Base-by-base conservation (phyloP, 1,140 invertebrate genomes). In the Cyclina sinensis region DNA sequence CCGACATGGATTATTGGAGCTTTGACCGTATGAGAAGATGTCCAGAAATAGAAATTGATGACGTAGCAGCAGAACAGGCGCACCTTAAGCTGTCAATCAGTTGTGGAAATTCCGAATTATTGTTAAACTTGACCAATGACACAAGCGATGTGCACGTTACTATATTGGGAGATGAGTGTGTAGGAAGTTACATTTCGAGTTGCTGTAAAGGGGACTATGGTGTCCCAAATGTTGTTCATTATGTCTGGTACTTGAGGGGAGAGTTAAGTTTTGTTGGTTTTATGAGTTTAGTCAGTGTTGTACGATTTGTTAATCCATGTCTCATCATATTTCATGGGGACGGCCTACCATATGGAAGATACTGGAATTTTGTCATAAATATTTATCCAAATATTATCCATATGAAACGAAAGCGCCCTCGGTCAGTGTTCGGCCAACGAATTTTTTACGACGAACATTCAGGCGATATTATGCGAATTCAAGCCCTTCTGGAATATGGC, bases 191-290 rank as follows among this genome's bases (percentile, higher is more conserved):
- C 3, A 48, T 79, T 11, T 18, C 57, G 2, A 65, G 27, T 14
- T 78, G 70, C 27, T 86, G 85, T 27, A 14, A 68, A 18, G 85
- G 73, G 18, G 35, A 21, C 9, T 4, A 35, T 21, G 27, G 18
- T 11, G 74, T 86, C 4, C 85, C 85, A 0, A 86, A 86, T 68
- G 24, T 86, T 27, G 73, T 86, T 24, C 85, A 86, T 62, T 86
- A 86, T 51, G 59, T 86, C 9, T 46, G 30, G 35, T 86, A 70
- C 35, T 14, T 14, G 7, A 46, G 37, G 18, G 16, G n/a, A 4
- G 27, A 18, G 9, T 35, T 83, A 18, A 35, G 27, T 21, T 68
- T 68, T 43, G 12, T 46, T 5, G 14, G 21, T 24, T 32, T 83
- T 0, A 32, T 83, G 37, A 83, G 80, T 39, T 48, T 68, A 4